Percentiles rank a stretch among this genome's conserved stretches.
phyloP scores from a whole-genome alignment of 2,888 invertebrate species.

The Hirtodrosophila histrioides region DNA sequence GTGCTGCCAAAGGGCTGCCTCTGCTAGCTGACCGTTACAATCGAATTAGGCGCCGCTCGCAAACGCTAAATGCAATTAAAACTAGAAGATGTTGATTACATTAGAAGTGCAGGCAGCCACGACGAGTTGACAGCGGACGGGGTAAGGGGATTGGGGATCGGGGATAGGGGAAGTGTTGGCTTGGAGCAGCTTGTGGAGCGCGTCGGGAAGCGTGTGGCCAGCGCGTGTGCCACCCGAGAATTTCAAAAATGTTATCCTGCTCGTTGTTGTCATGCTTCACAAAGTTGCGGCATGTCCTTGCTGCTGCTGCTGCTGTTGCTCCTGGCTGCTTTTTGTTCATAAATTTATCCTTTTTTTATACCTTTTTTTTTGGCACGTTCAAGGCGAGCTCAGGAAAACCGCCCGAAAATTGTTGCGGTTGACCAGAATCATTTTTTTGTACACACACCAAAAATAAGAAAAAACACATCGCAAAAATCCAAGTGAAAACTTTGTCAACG shows the following conservation, averaged over 20 bases:
- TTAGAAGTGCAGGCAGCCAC: constrained; percentile 69
- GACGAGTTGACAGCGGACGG: constrained; percentile 9
- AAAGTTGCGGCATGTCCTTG: constrained; percentile 33
- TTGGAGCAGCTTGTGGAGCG: too few relatives aligned
- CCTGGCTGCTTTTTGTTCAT: constrained; percentile 40
- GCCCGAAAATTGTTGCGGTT: constrained; percentile 72
- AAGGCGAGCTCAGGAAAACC: constrained; percentile 25
- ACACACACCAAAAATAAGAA: constrained; percentile 16
- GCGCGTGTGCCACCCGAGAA: constrained; percentile 27
- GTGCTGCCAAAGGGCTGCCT: constrained; percentile 45
- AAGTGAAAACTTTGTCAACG: constrained; percentile 55
- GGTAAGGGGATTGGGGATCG: background rate
- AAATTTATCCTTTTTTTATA: constrained; percentile 58
- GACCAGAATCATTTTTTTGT: constrained; percentile 70
- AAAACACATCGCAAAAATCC: too few relatives aligned
- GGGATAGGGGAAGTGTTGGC: background rate
- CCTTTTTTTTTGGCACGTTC: constrained; percentile 43
- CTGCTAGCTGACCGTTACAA: constrained; percentile 72
- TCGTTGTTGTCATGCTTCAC: constrained; percentile 30
- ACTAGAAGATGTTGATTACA: constrained; percentile 75
- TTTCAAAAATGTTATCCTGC: constrained; percentile 33
- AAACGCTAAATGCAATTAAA: constrained; percentile 79
- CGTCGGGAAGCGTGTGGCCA: constrained; percentile 2
- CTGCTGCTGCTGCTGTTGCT: constrained; percentile 8
- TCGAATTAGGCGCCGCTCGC: constrained; percentile 69